Base-by-base conservation (phyloP, 2,113 vertebrate genomes). In the Lasiurus cinereus region DNA sequence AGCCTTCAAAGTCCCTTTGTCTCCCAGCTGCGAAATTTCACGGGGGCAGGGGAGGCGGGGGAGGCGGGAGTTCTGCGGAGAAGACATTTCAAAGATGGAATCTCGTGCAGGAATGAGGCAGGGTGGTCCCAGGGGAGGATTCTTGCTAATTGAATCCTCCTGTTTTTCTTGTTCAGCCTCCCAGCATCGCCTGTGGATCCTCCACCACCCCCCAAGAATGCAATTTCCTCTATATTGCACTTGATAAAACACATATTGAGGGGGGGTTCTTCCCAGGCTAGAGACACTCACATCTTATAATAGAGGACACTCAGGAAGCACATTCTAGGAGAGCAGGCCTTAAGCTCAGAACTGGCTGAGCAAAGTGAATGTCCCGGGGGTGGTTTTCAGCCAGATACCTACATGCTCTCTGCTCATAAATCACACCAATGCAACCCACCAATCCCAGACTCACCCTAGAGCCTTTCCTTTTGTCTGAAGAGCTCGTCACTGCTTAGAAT, bases 61-160 rank as follows among this genome's bases (percentile, higher is more conserved):
- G 27, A 64, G 82, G 88, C 12, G 66, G 90, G 64, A 76, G 77
- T 52, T 83, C 70, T 67, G 56, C 12, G 27, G 14, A 77, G 95
- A 94, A 93, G 94, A 96, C 82, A 89, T 97, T 96, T 97, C 96
- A 97, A 96, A 97, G 97, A 95, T 76, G 94, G 95, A 92, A 88
- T 97, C 88, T 96, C 31, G 18, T 73, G 74, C 72, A 72, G 92
- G 94, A 96, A 96, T 36, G 88, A 97, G 64, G 79, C 94, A 39
- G 66, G n/a, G 56, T 39, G 31, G 87, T 94, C 96, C 89, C 93
- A 16, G 80, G 59, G 79, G 62, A 66, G 62, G 64, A 70, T 91
- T 93, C 91, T 93, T 86, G 84, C 89, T 96, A 94, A 97, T 97
- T 93, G 94, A 94, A 94, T 86, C 95, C 96, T 96, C 79, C 95